Percentiles rank a stretch among this genome's conserved stretches.
phyloP scores from a whole-genome alignment of 1,140 invertebrate species.

The Brachionus paranguensis region DNA sequence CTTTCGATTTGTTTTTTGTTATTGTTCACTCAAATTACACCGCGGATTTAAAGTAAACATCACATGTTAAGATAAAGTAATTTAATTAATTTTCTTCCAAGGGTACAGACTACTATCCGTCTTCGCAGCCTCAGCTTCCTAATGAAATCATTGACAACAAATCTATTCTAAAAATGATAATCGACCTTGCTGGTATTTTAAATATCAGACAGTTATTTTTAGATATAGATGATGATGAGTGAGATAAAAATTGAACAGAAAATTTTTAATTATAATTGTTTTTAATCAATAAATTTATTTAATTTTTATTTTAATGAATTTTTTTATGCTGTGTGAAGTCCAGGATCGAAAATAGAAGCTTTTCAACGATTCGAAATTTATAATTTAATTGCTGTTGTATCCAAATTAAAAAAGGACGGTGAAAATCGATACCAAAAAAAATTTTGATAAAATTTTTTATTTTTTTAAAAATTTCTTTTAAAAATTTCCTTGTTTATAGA shows the following conservation, averaged over 20 bases:
- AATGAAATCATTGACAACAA: conserved; percentile 22
- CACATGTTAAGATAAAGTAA: not conserved
- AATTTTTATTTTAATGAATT: too few relatives aligned
- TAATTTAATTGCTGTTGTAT: too few relatives aligned
- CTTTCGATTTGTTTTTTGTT: conserved; percentile 85
- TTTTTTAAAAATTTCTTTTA: too few relatives aligned
- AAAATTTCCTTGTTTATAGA: too few relatives aligned
- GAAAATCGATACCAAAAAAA: too few relatives aligned
- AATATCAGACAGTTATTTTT: conserved; percentile 27
- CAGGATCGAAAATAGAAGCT: too few relatives aligned
- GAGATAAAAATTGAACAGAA: not conserved
- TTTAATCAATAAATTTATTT: not conserved
- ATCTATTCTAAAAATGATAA: conserved; percentile 8
- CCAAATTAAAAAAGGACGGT: too few relatives aligned
- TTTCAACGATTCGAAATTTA: too few relatives aligned
- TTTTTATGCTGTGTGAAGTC: too few relatives aligned
- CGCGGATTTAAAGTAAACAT: conserved; percentile 62
- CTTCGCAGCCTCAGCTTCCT: conserved; percentile 10
- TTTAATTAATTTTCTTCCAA: conserved; percentile 44
- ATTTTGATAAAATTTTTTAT: too few relatives aligned
- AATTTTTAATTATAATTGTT: not conserved
- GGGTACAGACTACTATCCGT: conserved; percentile 26
- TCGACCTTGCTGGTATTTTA: not conserved
- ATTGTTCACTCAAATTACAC: conserved; percentile 76
- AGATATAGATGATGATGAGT: conserved; percentile 6